Percentiles rank a stretch among this genome's conserved stretches.
Evolutionary conservation across 1,140 invertebrate genomes (phyloP).

Genomic region (Calosoma granatense): DNA sequence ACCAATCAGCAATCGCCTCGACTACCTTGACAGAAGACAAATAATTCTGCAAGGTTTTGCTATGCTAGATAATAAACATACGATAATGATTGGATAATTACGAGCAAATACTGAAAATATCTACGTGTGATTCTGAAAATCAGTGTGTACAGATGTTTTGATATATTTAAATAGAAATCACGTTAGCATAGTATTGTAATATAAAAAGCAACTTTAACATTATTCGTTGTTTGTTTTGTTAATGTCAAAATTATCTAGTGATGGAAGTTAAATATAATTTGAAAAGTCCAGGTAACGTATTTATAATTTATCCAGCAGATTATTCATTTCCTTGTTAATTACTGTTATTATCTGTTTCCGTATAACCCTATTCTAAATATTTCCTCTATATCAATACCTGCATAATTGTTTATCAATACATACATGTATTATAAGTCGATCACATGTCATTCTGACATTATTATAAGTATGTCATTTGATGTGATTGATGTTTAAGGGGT

Average conservation of each 20-base stretch:
- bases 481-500: slow-evolving; percentile 55
- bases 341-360: slow-evolving; percentile 10
- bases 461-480: slow-evolving; percentile 8
- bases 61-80: background rate
- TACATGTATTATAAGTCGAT: no score
- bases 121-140: no score
- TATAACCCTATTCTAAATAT: background rate
- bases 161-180: background rate
- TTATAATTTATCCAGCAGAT: background rate
- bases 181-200: background rate
- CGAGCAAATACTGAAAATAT: background rate
- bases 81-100: background rate
- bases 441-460: slow-evolving; percentile 2
- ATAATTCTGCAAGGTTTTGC: no score
- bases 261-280: slow-evolving; percentile 29
- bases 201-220: background rate
- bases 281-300: slow-evolving; percentile 32
- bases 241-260: background rate
- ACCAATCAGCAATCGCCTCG: background rate
- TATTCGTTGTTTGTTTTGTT: background rate
- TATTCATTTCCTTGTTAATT: no score
- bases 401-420: no score
- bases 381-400: no score
- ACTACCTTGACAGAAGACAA: background rate
- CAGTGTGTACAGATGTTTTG: no score